Percentiles rank a stretch among this genome's conserved stretches.
Evolutionary conservation across 2,888 invertebrate species (phyloP).

Genomic region (Xestia xanthographa): DNA sequence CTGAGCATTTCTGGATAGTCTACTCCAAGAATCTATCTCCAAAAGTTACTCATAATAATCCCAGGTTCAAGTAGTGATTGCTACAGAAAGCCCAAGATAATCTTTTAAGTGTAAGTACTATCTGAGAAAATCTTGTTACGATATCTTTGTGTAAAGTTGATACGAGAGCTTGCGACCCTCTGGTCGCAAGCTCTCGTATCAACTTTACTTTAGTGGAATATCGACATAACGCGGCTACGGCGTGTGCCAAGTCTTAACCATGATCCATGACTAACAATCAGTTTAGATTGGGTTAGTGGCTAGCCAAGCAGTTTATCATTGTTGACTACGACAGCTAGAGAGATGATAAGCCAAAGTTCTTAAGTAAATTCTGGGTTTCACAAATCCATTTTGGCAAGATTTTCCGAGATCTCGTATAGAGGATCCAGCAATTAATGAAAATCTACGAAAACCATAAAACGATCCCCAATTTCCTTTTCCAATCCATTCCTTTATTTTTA

Average conservation of each 20-base stretch:
- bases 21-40: background rate
- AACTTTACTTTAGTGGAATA: too few species aligned
- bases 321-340: conserved; percentile 3
- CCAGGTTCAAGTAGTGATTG: background rate
- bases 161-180: conserved; percentile 17
- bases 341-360: conserved; percentile 11
- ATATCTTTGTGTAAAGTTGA: conserved; percentile 20
- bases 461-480: conserved; percentile 7
- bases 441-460: conserved; percentile 20
- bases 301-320: conserved; percentile 39
- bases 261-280: conserved; percentile 44
- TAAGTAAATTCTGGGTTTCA: background rate
- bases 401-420: background rate
- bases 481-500: conserved; percentile 42
- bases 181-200: too few species aligned
- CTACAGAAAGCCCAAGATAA: conserved; percentile 8
- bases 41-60: background rate
- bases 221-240: conserved; percentile 12
- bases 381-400: background rate
- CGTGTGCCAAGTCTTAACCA: conserved; percentile 53
- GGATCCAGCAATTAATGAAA: conserved; percentile 18
- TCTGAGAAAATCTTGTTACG: conserved; percentile 5
- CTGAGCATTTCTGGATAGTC: background rate
- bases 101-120: background rate
- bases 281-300: conserved; percentile 40